Percentiles rank a stretch among this genome's conserved stretches.
These are phyloP conservation scores for Microcebus griseorufus DNA, from an alignment of 2,113 vertebrate genomes.

Conservation along the genomic window DNA sequence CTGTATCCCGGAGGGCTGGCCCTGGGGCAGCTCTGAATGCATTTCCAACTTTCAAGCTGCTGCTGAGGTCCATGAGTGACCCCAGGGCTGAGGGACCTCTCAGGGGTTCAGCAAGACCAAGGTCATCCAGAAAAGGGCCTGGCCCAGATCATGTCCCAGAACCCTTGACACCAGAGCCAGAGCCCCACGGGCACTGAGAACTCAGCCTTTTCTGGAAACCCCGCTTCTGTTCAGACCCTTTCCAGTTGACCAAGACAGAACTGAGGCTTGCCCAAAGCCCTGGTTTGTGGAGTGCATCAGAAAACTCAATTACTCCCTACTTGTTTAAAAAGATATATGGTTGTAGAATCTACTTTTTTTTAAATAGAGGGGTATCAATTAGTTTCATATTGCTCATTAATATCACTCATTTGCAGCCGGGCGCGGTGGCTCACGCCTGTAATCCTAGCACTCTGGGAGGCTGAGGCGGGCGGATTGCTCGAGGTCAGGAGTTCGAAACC, in stretches of 20 bases:
- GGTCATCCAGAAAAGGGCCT: not conserved
- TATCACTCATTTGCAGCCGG: not conserved
- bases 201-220: not conserved
- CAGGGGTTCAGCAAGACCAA: not conserved
- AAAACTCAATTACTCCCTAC: not conserved
- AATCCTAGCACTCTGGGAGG: no score
- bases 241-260: not conserved
- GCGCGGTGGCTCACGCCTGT: no score
- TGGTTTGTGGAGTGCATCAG: fast-evolving
- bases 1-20: not conserved
- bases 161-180: not conserved
- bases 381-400: not conserved
- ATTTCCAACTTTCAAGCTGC: not conserved
- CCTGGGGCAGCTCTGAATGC: not conserved
- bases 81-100: not conserved
- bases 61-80: not conserved
- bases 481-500: no score
- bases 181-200: not conserved
- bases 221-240: not conserved
- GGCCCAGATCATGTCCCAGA: not conserved
- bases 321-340: not conserved
- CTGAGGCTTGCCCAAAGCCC: not conserved
- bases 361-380: not conserved
- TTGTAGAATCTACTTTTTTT: not conserved
- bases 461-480: no score